phyloP scores from a whole-genome alignment of 2,797 vertebrate genomes.

The Pseudopleuronectes americanus region DNA sequence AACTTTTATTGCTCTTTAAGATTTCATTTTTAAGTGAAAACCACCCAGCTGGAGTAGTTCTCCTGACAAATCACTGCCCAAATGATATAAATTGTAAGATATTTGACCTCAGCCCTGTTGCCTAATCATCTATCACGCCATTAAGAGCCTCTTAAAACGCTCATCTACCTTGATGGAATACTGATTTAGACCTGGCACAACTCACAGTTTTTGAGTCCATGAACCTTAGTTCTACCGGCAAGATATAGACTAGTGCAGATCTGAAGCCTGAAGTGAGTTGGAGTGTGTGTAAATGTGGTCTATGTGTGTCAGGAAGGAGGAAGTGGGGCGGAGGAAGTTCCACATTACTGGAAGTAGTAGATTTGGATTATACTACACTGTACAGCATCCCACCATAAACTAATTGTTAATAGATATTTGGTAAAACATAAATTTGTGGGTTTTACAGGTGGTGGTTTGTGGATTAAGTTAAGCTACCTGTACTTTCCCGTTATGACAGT shows the following conservation, averaged over 20 bases:
- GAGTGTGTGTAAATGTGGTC: background rate
- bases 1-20: conserved; percentile 27
- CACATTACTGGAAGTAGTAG: too few species aligned
- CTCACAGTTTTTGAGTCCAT: conserved; percentile 28
- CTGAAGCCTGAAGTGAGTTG: conserved; percentile 1
- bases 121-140: conserved; percentile 48
- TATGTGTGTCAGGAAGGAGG: background rate
- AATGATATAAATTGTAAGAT: conserved; percentile 48
- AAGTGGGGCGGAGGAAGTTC: too few species aligned
- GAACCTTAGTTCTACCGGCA: conserved; percentile 20
- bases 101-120: conserved; percentile 53
- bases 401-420: too few species aligned
- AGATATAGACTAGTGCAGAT: background rate
- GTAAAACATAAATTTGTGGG: too few species aligned
- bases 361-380: too few species aligned
- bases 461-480: too few species aligned
- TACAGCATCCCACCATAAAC: too few species aligned
- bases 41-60: conserved; percentile 35
- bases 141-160: conserved; percentile 41
- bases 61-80: conserved; percentile 45
- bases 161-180: conserved; percentile 30
- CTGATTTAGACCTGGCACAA: conserved; percentile 28
- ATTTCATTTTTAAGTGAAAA: conserved; percentile 42
- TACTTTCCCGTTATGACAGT: too few species aligned
- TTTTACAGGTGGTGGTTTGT: too few species aligned